Base-by-base conservation (phyloP, 2,888 invertebrate genomes). In the Phoronis australis region DNA sequence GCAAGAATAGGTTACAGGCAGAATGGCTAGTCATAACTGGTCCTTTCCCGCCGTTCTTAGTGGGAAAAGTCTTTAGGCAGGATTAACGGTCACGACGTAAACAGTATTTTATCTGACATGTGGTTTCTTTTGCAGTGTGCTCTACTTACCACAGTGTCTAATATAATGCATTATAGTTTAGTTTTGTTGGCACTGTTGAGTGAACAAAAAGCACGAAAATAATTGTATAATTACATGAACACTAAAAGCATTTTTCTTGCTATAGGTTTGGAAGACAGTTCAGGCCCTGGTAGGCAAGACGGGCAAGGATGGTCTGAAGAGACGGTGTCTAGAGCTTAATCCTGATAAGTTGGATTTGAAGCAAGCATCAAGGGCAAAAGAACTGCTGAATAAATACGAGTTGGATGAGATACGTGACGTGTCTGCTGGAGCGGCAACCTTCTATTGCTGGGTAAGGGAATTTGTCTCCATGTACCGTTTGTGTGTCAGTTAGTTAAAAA, bases 361-460 rank as follows among this genome's bases (percentile, higher is more conserved):
- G 15, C 58, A 59, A 5, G 67, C 68, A 1, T 54, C 56, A 18
- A 58, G 64, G 6, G 64, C 71, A 3, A 62, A 65, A 44, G 53
- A 56, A 4, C 47, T 70, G 21, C 52, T 72, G 35, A 56, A 55
- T 15, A 58, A 58, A 23, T 55, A 62, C 41, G 57, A 62, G 4
- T 51, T 71, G 42, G 70, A 71, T 25, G 66, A 68, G 21, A 64
- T 72, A 15, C 52, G 67, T 5, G 62, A 64, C 18, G 64, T 66
- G 23, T 70, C 71, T 42, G 64, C 66, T 21, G 73, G 72, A 18
- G 71, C 72, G 18, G 71, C 73, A 6, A 69, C 73, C 6, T 73
- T 73, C 56, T 71, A 62, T 51, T 55, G 64, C 4, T 72, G 73
- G 73, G 73, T 73, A 52, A 55, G 68, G 22, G 22, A 20, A 40